Percentiles rank a stretch among this genome's conserved stretches.
Evolutionary conservation across 2,113 vertebrate genomes (phyloP).

Genomic region (Piaya cayana): DNA sequence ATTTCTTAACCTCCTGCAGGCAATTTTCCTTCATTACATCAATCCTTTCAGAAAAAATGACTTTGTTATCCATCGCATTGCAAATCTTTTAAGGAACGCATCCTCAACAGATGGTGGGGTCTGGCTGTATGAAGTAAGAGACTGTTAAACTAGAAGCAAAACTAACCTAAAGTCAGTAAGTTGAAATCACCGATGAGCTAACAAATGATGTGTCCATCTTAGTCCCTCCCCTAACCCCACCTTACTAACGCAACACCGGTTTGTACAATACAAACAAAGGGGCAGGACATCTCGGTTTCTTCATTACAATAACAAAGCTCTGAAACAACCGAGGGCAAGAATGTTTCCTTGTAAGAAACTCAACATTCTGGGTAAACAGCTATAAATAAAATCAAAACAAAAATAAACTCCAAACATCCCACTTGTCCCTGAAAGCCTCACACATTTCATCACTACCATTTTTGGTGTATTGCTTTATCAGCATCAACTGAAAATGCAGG

Average conservation of each 20-base stretch:
- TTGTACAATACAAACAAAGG: not conserved
- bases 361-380: not conserved
- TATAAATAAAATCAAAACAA: not conserved
- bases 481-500: not conserved
- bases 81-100: not conserved
- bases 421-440: not conserved
- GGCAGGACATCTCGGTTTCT: not conserved
- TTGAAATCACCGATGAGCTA: not conserved
- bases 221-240: not conserved
- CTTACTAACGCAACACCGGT: not conserved
- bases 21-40: not conserved
- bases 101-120: not conserved
- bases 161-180: not conserved
- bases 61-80: not conserved
- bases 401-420: fast-evolving
- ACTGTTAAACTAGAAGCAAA: not conserved
- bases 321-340: not conserved
- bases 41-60: not conserved
- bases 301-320: fast-evolving
- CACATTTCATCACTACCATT: not conserved
- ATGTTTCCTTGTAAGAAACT: not conserved
- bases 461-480: not conserved
- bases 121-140: not conserved
- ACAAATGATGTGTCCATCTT: not conserved
- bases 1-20: not conserved